Base-by-base conservation (phyloP, 2,888 invertebrate species). In the Andrena bucephala region DNA sequence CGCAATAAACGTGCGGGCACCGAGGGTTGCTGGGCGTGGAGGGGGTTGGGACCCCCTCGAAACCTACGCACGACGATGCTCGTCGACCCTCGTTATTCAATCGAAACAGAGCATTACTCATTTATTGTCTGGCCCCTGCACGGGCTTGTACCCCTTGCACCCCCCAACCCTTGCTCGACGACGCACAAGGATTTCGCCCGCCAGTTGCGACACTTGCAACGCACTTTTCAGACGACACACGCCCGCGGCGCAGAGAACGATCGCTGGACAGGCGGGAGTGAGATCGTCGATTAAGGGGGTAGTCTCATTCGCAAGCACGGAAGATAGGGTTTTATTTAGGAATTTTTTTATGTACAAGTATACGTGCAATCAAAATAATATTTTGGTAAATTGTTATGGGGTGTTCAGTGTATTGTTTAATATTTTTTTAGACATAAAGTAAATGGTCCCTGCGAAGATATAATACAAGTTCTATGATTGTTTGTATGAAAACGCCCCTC, bases 21-120 rank as follows among this genome's bases (percentile, higher is more conserved):
- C 36, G 60, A 52, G 36, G 66, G 71, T 57, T 57, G 76, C 48
- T 42, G 33, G 68, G 33, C n/a, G 13, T 20, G 20, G 20, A 50
- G 33, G 54, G 48, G 42, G 31, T 27, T 27, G 54, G 50, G 48
- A 16, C 24, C 62, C 50, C 31, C 13, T 42, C 65, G 74, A 69
- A 72, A 81, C 75, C 81, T 57, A 57, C 54, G 54, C 16, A 36
- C 70, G 16, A 52, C 70, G 73, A 82, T 85, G 84, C 84, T 85
- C 84, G 85, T 78, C 85, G 84, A 85, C 85, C 85, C 85, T 85
- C 84, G 85, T 85, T 85, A 84, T 84, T 84, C 85, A 84, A 85
- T 85, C 85, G 85, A 84, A 84, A 82, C 84, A 73, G 62, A 73
- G 85, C 84, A 85, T 85, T 85, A 85, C 85, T 85, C 85, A 82